A percentile compares a stretch with the other conserved stretches of the same genome.
Conservation (phyloP, 1,140 invertebrate species). For the Drosophila tropicalis region DNA sequence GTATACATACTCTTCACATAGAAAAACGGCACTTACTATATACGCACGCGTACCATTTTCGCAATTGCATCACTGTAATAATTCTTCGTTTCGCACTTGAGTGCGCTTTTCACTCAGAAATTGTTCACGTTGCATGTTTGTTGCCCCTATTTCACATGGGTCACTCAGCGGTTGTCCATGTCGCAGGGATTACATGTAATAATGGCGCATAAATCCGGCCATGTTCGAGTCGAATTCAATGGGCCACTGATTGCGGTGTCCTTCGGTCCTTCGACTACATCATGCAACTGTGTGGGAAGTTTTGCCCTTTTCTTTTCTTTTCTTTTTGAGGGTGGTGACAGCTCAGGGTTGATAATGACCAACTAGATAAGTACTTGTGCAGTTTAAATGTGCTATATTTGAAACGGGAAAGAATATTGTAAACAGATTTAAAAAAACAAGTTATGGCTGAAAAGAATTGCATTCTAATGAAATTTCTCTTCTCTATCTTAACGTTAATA, state of each 20-base stretch:
- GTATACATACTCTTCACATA: conserved; percentile 9
- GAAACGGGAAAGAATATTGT: not conserved
- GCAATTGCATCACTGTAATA: conserved; percentile 29
- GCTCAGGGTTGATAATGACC: conserved; percentile 11
- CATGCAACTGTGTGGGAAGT: conserved; percentile 21
- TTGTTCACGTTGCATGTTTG: conserved; percentile 59
- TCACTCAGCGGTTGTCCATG: conserved; percentile 40
- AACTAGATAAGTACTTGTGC: not conserved
- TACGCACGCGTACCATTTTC: conserved; percentile 55
- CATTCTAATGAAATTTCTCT: too few species aligned
- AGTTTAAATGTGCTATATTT: not conserved
- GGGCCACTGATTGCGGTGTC: conserved; percentile 58
- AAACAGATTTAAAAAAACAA: too few species aligned
- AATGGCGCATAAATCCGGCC: conserved; percentile 77
- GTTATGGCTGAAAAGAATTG: too few species aligned
- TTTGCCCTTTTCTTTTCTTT: conserved; percentile 11
- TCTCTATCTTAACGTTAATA: too few species aligned
- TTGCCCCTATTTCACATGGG: conserved; percentile 78
- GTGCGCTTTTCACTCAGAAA: conserved; percentile 38
- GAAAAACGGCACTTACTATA: conserved; percentile 16
- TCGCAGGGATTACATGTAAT: conserved; percentile 65
- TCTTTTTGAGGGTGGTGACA: conserved; percentile 7
- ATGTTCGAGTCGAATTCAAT: conserved; percentile 55
- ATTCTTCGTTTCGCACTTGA: conserved; percentile 62
- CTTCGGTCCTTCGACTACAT: conserved; percentile 11